phyloP scores from a whole-genome alignment of 2,888 invertebrate genomes.

The Diarsia rubi region DNA sequence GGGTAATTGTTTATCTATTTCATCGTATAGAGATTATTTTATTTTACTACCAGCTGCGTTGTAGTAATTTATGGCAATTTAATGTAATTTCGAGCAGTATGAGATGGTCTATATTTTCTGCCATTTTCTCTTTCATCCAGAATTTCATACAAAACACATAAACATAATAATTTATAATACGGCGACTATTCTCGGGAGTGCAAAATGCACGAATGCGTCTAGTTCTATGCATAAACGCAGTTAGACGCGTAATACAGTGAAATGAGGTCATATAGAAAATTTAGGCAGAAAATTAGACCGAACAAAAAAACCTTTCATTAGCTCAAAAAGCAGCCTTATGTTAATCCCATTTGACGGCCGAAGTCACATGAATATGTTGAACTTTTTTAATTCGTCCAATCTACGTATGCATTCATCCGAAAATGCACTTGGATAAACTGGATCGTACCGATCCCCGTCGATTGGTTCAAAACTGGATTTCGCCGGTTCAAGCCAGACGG shows the following conservation, averaged over 20 bases:
- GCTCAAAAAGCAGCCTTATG: conserved; percentile 45
- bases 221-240: conserved; percentile 33
- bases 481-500: conserved; percentile 62
- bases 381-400: conserved; percentile 71
- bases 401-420: conserved; percentile 65
- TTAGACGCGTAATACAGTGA: conserved; percentile 4
- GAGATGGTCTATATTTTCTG: neutral
- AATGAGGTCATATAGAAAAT: conserved; percentile 22
- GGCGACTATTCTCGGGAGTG: neutral
- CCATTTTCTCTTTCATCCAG: neutral
- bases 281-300: conserved; percentile 19
- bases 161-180: conserved; percentile 57
- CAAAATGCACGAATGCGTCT: conserved; percentile 24
- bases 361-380: conserved; percentile 58
- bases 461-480: conserved; percentile 69
- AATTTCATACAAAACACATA: conserved; percentile 33
- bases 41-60: neutral
- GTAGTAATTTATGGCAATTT: no score
- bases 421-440: conserved; percentile 69
- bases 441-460: conserved; percentile 60
- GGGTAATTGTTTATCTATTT: neutral
- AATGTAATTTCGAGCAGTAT: neutral
- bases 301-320: conserved; percentile 49
- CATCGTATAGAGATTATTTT: neutral
- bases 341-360: conserved; percentile 61